Percentiles rank a stretch among this genome's conserved stretches.
Conservation (phyloP, 35 echinoderm and acorn worm species). For the Apostichopus parvimensis region DNA sequence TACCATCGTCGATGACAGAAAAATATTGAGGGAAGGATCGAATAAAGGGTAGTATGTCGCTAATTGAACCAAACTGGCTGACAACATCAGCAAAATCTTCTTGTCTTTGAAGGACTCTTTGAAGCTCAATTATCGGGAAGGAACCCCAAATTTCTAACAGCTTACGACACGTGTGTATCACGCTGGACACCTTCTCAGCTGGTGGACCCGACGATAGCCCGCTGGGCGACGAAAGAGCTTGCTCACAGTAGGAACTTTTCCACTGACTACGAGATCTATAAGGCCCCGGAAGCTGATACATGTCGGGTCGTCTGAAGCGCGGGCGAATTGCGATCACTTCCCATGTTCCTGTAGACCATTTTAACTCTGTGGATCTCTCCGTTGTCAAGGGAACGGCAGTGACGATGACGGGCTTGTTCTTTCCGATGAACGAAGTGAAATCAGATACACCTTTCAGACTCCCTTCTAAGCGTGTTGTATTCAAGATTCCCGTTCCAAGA, state of each 20-base stretch:
- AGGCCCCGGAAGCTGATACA: neutral
- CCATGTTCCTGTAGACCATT: neutral
- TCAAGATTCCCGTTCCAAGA: slow-evolving; percentile 9
- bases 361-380: neutral
- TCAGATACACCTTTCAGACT: slow-evolving; percentile 1
- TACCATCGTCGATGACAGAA: neutral
- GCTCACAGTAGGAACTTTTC: slow-evolving; percentile 14
- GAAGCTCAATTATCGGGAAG: neutral
- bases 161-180: neutral
- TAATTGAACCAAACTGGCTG: neutral
- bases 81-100: neutral
- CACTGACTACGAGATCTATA: neutral
- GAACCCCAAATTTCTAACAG: slow-evolving; percentile 4
- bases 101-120: neutral
- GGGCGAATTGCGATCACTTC: slow-evolving; percentile 4
- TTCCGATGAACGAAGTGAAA: neutral
- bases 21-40: slow-evolving; percentile 3
- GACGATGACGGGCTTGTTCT: neutral
- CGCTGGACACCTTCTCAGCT: neutral
- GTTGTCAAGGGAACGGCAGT: neutral
- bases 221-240: neutral
- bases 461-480: neutral
- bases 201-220: slow-evolving; percentile 6
- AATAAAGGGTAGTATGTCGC: neutral
- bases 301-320: neutral